Evolutionary conservation across 35 echinoderm and acorn worm species (phyloP), one percentile per base, ranked within the genome.

Genomic region (Acanthaster planci): DNA sequence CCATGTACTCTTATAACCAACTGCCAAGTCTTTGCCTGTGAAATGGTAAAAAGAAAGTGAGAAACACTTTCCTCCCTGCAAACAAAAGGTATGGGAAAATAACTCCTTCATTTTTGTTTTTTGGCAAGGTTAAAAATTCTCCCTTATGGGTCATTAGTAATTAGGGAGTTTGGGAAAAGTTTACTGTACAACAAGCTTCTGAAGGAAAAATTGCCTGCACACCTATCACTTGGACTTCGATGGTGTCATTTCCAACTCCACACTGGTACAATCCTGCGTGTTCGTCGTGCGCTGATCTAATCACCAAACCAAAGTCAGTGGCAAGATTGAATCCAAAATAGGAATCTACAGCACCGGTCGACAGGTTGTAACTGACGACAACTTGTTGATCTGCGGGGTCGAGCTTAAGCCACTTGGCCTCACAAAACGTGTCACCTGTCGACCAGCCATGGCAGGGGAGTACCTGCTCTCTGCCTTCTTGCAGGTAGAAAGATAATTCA

Each of bases 201-300:
- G n/a, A n/a, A n/a, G n/a, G n/a, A n/a, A n/a, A n/a, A n/a, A n/a
- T n/a, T n/a, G n/a, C n/a, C n/a, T n/a, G n/a, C n/a, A 12, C 30
- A 72, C 64, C 64, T 31, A 72, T 72, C 22, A 72, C 64, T 72
- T 26, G 64, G 64, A 72, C 64, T 26, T 72, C 64, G 7, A 72
- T 29, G 8, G 42, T 6, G 14, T 30, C 18, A 72, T 7, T 31
- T 34, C 34, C 34, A 12, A 23, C 34, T 12, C 2, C 34, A 26
- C 64, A 72, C 10, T 14, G 26, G 23, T 72, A 72, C 34, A 72
- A 3, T 26, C 64, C 64, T 14, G 8, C 64, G 30, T 72, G 26
- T 21, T 72, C 64, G 14, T 72, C 64, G 30, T 29, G 21, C 14
- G 23, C 64, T 31, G 64, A 72, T 29, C 30, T 21, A 31, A 72